Percentiles rank a stretch among this genome's conserved stretches.
Evolutionary conservation across 2,113 vertebrate species (phyloP).

Genomic region (Raphicerus campestris): DNA sequence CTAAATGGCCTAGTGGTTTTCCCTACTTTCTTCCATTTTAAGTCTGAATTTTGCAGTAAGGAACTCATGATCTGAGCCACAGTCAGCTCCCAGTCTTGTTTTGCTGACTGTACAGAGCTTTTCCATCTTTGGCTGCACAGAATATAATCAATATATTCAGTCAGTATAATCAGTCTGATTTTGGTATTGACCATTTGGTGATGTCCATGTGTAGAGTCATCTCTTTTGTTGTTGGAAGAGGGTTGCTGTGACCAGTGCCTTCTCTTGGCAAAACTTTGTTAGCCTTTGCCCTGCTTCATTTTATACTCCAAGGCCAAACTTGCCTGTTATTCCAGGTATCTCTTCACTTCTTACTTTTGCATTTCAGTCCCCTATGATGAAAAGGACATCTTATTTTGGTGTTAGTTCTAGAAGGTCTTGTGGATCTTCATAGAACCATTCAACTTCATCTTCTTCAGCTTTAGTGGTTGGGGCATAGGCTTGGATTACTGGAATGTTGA

Average conservation of each 20-base stretch:
- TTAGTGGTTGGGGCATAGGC: neutral
- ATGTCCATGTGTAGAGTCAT: neutral
- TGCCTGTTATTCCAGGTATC: neutral
- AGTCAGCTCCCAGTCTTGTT: neutral
- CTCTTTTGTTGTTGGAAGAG: neutral
- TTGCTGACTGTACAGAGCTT: neutral
- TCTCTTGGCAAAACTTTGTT: neutral
- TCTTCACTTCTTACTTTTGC: neutral
- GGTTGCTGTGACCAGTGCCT: neutral
- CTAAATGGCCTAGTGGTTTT: neutral
- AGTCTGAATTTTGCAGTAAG: neutral
- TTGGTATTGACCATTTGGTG: neutral
- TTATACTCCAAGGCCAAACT: neutral
- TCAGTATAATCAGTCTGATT: neutral
- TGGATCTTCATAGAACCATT: neutral
- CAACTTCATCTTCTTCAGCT: neutral
- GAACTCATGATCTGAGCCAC: neutral
- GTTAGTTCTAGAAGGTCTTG: neutral
- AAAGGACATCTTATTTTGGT: neutral
- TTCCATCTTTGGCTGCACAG: neutral
- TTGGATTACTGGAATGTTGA: neutral
- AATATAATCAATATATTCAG: neutral
- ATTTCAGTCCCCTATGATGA: neutral
- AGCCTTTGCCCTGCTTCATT: neutral
- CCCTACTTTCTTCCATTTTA: neutral